These are phyloP conservation scores for Tetragnatha montana DNA, from an alignment of 2,888 invertebrate genomes.

Conservation along the genomic window DNA sequence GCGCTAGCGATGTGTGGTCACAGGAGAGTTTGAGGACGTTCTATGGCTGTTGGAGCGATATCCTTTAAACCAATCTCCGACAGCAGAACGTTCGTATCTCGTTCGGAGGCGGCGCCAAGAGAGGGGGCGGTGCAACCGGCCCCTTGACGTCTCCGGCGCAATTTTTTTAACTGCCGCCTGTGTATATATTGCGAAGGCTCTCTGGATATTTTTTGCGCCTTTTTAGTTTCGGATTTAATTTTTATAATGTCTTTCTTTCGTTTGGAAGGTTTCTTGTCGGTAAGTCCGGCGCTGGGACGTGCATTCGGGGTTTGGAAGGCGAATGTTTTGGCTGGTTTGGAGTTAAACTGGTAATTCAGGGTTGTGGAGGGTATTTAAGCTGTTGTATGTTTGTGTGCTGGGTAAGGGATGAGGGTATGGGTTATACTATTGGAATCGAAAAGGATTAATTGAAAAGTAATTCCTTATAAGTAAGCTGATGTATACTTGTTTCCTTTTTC, in stretches of 20 bases:
- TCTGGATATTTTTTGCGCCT: conserved; percentile 25
- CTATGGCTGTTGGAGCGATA: conserved; percentile 68
- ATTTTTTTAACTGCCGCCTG: conserved; percentile 18
- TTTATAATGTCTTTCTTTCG: conserved; percentile 50
- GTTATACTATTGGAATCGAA: no score
- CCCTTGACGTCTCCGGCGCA: conserved; percentile 38
- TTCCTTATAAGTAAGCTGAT: no score
- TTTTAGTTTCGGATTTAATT: conserved; percentile 36
- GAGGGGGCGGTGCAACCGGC: conserved; percentile 56
- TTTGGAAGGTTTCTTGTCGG: conserved; percentile 14
- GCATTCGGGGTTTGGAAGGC: conserved; percentile 10
- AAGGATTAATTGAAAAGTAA: no score
- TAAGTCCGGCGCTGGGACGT: conserved; percentile 3
- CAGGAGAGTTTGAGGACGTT: conserved; percentile 69
- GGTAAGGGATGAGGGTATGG: no score
- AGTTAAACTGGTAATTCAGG: not conserved
- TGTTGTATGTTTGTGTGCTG: not conserved
- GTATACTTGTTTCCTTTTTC: no score
- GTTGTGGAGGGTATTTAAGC: not conserved
- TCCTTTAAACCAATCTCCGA: conserved; percentile 69
- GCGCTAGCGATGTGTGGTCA: conserved; percentile 65
- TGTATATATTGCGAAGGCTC: conserved; percentile 36
- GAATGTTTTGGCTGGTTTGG: not conserved
- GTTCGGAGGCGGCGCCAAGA: conserved; percentile 66
- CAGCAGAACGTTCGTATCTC: conserved; percentile 63